Conservation (phyloP, 2,797 vertebrate genomes). For the Enteromius argenteus region DNA sequence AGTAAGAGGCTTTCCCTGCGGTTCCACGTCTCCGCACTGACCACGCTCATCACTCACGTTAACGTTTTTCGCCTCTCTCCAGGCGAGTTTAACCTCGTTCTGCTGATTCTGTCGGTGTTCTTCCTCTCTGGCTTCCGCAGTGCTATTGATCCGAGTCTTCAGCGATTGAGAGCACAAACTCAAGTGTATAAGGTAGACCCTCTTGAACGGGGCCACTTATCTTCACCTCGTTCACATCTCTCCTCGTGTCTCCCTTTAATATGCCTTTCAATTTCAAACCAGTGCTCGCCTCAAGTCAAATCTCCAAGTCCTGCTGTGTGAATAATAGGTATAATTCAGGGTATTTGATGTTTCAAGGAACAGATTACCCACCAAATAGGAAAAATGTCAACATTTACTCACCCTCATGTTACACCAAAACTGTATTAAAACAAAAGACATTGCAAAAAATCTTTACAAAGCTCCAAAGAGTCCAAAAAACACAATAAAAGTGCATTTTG, state of each 20-base stretch:
- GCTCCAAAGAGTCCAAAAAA: neutral
- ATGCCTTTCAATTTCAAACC: neutral
- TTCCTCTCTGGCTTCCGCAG: conserved; percentile 56
- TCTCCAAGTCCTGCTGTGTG: neutral
- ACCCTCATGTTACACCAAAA: neutral
- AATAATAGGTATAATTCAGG: neutral
- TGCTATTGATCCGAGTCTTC: conserved; percentile 59
- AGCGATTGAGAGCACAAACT: conserved; percentile 46
- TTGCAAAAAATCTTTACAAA: neutral
- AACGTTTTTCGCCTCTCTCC: conserved; percentile 44
- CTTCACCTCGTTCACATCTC: conserved; percentile 41
- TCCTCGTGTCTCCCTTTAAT: neutral
- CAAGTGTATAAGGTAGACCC: conserved; percentile 42
- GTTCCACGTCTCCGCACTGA: conserved; percentile 18
- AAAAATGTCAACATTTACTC: neutral
- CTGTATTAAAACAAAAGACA: neutral
- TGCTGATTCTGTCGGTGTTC: conserved; percentile 52
- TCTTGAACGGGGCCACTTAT: conserved; percentile 27
- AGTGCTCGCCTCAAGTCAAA: neutral
- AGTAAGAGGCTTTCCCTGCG: conserved; percentile 26
- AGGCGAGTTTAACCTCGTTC: conserved; percentile 44
- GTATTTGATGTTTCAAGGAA: neutral
- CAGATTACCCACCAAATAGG: neutral
- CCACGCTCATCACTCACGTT: conserved; percentile 40
- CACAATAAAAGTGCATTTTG: neutral